phyloP scores from a whole-genome alignment of 2,797 vertebrate genomes.

The Bradypodion pumilum region DNA sequence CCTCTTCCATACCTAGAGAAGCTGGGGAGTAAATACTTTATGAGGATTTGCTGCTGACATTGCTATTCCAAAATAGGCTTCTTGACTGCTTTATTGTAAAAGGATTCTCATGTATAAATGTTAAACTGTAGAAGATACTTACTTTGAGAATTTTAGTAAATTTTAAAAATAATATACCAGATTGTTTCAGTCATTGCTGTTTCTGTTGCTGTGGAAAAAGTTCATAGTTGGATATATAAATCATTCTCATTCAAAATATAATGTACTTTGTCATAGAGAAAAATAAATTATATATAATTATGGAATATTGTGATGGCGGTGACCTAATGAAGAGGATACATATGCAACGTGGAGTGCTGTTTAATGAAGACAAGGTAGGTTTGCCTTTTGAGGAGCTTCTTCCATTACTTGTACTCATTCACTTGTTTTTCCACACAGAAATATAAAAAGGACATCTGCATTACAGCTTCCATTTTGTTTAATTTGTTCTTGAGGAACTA shows the following conservation, averaged over 20 bases:
- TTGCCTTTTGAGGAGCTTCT: slow-evolving; percentile 25
- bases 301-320: slow-evolving; percentile 94
- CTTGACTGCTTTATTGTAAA: background rate
- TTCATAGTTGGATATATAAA: slow-evolving; percentile 5
- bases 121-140: background rate
- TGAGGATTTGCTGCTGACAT: background rate
- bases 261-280: slow-evolving; percentile 76
- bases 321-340: slow-evolving; percentile 89
- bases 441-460: background rate
- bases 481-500: background rate
- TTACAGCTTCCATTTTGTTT: background rate
- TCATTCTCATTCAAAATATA: slow-evolving; percentile 5
- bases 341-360: slow-evolving; percentile 83
- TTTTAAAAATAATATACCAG: background rate
- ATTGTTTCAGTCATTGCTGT: background rate
- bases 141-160: background rate
- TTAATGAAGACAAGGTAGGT: slow-evolving; percentile 87
- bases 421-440: background rate
- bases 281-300: slow-evolving; percentile 86
- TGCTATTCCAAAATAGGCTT: background rate
- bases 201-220: background rate
- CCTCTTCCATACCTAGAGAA: too few relatives aligned
- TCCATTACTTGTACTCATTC: too few relatives aligned
- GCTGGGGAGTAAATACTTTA: too few relatives aligned
- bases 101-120: background rate